Evolutionary conservation across 2,888 invertebrate species (phyloP).

Genomic region (Macrosiphum euphorbiae): DNA sequence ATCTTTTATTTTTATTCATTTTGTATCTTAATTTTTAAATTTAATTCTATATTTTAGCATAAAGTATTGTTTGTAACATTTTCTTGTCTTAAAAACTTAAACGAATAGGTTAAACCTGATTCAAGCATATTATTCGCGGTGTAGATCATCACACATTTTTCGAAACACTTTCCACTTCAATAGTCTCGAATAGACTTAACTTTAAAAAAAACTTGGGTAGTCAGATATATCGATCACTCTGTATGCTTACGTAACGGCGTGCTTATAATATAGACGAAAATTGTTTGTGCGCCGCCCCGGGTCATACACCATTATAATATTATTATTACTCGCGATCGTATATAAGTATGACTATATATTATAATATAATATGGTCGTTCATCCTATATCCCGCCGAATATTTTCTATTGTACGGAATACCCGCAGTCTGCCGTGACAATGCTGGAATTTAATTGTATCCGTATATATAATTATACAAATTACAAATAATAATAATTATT

Average conservation of each 20-base stretch:
- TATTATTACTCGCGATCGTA: neutral
- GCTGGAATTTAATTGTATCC: conserved; percentile 52
- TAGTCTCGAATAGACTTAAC: neutral
- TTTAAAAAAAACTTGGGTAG: neutral
- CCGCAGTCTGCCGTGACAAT: conserved; percentile 21
- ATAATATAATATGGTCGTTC: neutral
- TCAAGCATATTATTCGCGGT: neutral
- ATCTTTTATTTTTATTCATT: neutral
- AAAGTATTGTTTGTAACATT: neutral
- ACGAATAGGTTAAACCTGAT: neutral
- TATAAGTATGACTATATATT: neutral
- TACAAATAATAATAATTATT: neutral
- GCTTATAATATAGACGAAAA: neutral
- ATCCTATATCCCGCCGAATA: conserved; percentile 14
- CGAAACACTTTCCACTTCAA: neutral
- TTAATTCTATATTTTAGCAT: neutral
- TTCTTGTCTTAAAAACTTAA: neutral
- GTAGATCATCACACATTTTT: neutral
- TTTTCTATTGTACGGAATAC: conserved; percentile 32
- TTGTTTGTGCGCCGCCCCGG: neutral
- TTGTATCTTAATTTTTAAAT: neutral
- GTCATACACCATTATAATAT: neutral
- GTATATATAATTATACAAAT: neutral
- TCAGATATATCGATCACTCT: neutral
- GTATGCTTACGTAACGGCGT: neutral